phyloP scores from a whole-genome alignment of 35 echinoderm and acorn worm genomes.

The Nesometra sesokonis region DNA sequence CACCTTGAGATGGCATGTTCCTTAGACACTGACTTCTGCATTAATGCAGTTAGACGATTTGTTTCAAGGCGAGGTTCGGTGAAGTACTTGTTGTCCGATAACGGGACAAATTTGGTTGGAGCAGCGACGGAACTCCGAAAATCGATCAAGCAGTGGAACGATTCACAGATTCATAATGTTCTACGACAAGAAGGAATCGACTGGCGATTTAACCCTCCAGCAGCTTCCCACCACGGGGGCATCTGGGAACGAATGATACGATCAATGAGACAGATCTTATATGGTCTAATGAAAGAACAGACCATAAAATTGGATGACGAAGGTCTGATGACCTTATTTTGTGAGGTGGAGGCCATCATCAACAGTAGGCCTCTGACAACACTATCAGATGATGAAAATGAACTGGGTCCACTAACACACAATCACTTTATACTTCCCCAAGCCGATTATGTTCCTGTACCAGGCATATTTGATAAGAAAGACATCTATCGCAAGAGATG shows the following conservation, averaged over 20 bases:
- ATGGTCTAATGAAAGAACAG: not conserved
- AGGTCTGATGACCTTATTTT: not conserved
- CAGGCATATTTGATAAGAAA: not conserved
- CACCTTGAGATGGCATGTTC: slow-evolving; percentile 36
- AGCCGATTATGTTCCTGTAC: not conserved
- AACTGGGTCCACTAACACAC: not conserved
- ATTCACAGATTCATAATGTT: not conserved
- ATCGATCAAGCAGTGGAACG: not conserved
- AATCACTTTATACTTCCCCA: not conserved
- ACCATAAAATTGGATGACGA: not conserved
- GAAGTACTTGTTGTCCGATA: slow-evolving; percentile 26
- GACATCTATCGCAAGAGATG: slow-evolving; percentile 50
- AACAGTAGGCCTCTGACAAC: not conserved
- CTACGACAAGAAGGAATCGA: not conserved
- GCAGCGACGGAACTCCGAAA: slow-evolving; percentile 20
- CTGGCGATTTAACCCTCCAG: slow-evolving; percentile 16
- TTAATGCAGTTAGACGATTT: slow-evolving; percentile 29
- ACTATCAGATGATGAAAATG: not conserved
- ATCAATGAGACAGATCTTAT: not conserved
- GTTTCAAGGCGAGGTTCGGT: slow-evolving; percentile 27
- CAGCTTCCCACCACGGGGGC: slow-evolving; percentile 1
- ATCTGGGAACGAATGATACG: slow-evolving; percentile 17
- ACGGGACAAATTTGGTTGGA: slow-evolving; percentile 41
- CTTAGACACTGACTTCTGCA: slow-evolving; percentile 49
- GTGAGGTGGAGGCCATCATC: not conserved